These are phyloP conservation scores for Tyto alba DNA, from an alignment of 2,113 vertebrate species.

Conservation along the genomic window DNA sequence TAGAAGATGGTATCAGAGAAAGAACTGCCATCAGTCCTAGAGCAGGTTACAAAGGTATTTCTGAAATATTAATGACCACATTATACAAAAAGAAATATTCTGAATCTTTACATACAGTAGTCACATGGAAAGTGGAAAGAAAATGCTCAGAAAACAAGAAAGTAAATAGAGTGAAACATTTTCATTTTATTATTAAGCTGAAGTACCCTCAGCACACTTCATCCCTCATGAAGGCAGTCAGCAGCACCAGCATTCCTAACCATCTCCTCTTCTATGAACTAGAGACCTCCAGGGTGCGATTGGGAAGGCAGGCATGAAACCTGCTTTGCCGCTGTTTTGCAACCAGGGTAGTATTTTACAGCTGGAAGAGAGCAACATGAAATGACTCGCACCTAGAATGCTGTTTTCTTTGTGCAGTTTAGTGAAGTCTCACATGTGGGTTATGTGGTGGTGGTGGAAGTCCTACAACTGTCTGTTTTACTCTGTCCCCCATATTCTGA, in stretches of 20 bases:
- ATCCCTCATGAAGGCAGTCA: not conserved
- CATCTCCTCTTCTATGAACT: not conserved
- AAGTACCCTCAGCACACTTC: not conserved
- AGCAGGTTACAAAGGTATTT: slow-evolving; percentile 21
- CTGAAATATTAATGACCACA: not conserved
- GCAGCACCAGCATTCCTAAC: not conserved
- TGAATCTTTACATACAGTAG: not conserved
- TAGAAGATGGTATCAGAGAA: not conserved
- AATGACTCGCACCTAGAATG: not conserved
- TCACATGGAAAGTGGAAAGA: not conserved
- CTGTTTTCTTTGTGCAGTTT: not conserved
- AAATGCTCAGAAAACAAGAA: not conserved
- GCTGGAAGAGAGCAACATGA: not conserved
- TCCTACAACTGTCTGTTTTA: not conserved
- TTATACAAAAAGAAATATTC: not conserved
- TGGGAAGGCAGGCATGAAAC: not conserved
- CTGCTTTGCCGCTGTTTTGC: not conserved
- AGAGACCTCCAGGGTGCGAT: not conserved
- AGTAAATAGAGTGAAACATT: not conserved
- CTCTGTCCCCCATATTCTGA: not conserved
- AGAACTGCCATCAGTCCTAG: slow-evolving; percentile 4
- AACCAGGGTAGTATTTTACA: not conserved
- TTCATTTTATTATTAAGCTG: not conserved
- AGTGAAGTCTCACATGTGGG: not conserved
- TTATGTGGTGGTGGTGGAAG: not conserved